These are phyloP conservation scores for Musca vetustissima DNA, from an alignment of 1,140 invertebrate genomes.

Conservation along the genomic window DNA sequence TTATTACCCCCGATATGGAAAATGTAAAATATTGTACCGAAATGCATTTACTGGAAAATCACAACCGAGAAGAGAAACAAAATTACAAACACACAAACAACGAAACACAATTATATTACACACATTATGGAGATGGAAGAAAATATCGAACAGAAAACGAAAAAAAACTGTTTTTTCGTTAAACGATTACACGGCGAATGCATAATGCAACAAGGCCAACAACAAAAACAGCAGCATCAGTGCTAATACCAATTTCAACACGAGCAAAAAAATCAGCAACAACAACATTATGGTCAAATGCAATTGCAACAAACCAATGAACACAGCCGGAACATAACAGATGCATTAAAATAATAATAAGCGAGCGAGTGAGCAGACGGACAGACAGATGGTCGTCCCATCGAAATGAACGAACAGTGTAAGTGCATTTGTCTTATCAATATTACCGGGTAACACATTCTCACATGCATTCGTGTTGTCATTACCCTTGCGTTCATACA, in stretches of 20 bases:
- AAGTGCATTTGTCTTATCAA: conserved; percentile 23
- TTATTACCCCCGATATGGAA: no score
- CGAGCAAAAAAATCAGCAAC: not conserved
- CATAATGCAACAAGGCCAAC: not conserved
- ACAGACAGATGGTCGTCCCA: no score
- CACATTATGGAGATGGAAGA: not conserved
- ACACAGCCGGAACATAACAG: not conserved
- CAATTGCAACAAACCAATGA: not conserved
- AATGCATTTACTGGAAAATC: no score
- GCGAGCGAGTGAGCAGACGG: no score
- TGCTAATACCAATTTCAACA: conserved; percentile 2
- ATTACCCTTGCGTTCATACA: not conserved
- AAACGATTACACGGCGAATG: conserved; percentile 10
- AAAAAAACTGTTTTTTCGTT: conserved; percentile 11
- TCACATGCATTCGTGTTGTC: not conserved
- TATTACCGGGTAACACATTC: not conserved
- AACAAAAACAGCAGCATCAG: not conserved
- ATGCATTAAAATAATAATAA: conserved; percentile 24
- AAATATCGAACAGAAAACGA: not conserved
- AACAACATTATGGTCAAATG: not conserved
- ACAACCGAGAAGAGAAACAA: no score
- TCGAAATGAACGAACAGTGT: not conserved
- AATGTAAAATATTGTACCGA: no score
- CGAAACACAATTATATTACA: not conserved
- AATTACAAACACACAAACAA: not conserved